Base-by-base conservation (phyloP, 1,140 invertebrate genomes). In the Panagrolaimus sp. region DNA sequence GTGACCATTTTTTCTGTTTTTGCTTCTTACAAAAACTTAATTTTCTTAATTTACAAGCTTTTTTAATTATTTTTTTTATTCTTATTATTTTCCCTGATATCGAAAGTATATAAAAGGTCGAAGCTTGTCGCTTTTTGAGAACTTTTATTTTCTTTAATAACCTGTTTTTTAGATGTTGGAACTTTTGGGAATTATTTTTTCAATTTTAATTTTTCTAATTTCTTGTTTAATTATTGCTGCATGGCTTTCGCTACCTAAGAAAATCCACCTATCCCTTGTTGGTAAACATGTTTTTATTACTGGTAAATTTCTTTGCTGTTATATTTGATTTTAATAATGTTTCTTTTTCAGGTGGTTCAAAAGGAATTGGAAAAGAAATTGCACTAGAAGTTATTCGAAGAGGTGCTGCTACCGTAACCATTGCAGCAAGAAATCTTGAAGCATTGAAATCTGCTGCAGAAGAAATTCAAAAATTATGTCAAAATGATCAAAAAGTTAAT, bases 361-460 rank as follows among this genome's bases (percentile, higher is more conserved):
- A 91, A 86, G 94, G 94, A 7, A 97, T 97, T 75, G 94, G 94
- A 4, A 90, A 92, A 83, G 87, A 88, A 57, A 80, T 92, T 20
- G 93, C 92, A 0, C 85, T 89, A 14, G 86, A 91, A 78, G 90
- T 89, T 43, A 89, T 89, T 2, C 86, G 86, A 82, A 82, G 87
- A 73, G 93, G 93, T 62, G 92, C 92, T 3, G 86, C 48, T 14
- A 57, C 91, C 85, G 91, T 98, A 0, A 92, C 92, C 0, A 88
- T 98, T 53, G 87, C 95, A 53, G 92, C 93, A 4, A 87, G 94
- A 78, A 88, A 93, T 84, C 74, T 87, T 44, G 84, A 84, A 69
- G 20, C 75, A 25, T 51, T 78, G 14, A 63, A 66, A 47, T 16
- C 38, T 9, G 69, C 77, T 9, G 51, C 20, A 14, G 13, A 72